A percentile compares a stretch with the other conserved stretches of the same genome.
These are phyloP conservation scores for Conus ventricosus DNA, from an alignment of 1,140 invertebrate genomes.

Conservation along the genomic window DNA sequence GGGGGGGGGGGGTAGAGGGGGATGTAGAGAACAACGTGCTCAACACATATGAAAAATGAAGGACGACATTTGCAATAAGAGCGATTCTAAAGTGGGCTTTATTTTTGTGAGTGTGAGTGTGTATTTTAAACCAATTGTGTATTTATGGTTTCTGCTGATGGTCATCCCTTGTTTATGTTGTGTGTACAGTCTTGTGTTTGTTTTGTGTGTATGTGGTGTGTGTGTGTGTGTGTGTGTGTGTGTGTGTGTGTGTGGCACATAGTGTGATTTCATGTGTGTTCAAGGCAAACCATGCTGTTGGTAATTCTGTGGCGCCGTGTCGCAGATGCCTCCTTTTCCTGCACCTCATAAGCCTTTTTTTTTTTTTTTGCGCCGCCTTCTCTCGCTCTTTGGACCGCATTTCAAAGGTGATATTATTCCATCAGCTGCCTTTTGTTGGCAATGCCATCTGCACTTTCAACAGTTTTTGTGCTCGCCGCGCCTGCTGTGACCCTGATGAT, in stretches of 20 bases:
- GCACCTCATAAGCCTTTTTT: not conserved
- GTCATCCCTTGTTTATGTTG: not conserved
- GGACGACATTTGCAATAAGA: not conserved
- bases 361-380: not conserved
- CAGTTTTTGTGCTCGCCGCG: not conserved
- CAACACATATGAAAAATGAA: not conserved
- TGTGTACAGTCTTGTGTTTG: not conserved
- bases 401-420: conserved; percentile 2
- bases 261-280: too few relatives aligned
- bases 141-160: not conserved
- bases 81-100: not conserved
- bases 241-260: not conserved
- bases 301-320: not conserved
- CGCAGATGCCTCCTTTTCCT: not conserved
- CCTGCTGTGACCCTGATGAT: not conserved
- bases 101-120: not conserved
- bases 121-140: not conserved
- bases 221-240: not conserved
- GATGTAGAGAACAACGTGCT: not conserved
- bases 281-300: too few relatives aligned
- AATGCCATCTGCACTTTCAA: not conserved
- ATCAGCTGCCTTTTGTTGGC: not conserved
- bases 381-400: not conserved
- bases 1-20: too few relatives aligned
- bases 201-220: not conserved